phyloP scores from a whole-genome alignment of 2,113 vertebrate genomes.

The Platysternon megacephalum region DNA sequence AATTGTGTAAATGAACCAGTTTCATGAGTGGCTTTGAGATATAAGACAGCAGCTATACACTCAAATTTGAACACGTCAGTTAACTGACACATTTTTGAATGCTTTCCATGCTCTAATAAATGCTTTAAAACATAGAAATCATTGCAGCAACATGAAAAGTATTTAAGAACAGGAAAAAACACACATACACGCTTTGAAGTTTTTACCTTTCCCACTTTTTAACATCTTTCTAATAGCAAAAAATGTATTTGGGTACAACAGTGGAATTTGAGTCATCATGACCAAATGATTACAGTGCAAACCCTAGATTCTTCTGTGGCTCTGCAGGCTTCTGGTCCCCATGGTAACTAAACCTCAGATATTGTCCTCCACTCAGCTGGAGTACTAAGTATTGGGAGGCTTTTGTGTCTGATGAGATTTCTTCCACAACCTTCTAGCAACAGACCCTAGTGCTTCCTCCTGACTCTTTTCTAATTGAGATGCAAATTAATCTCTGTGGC shows the following conservation, averaged over 20 bases:
- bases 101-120: background rate
- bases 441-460: slow-evolving; percentile 83
- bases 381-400: slow-evolving; percentile 82
- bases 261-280: slow-evolving; percentile 80
- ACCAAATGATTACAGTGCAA: slow-evolving; percentile 77
- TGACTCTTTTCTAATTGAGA: slow-evolving; percentile 90
- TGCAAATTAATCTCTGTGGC: slow-evolving; percentile 95
- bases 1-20: background rate
- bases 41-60: background rate
- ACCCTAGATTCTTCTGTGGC: slow-evolving; percentile 77
- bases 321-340: slow-evolving; percentile 85
- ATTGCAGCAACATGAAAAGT: background rate
- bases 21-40: background rate
- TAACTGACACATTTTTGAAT: slow-evolving; percentile 3
- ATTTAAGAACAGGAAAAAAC: background rate
- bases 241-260: slow-evolving; percentile 65
- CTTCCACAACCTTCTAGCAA: slow-evolving; percentile 83
- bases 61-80: background rate
- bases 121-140: slow-evolving; percentile 5
- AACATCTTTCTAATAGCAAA: slow-evolving; percentile 59
- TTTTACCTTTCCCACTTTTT: slow-evolving; percentile 19
- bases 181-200: background rate
- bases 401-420: slow-evolving; percentile 90
- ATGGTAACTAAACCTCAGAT: slow-evolving; percentile 88
- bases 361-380: slow-evolving; percentile 84